A percentile compares a stretch with the other conserved stretches of the same genome.
phyloP scores from a whole-genome alignment of 2,888 invertebrate species.

The Dicyrtoma fusca region DNA sequence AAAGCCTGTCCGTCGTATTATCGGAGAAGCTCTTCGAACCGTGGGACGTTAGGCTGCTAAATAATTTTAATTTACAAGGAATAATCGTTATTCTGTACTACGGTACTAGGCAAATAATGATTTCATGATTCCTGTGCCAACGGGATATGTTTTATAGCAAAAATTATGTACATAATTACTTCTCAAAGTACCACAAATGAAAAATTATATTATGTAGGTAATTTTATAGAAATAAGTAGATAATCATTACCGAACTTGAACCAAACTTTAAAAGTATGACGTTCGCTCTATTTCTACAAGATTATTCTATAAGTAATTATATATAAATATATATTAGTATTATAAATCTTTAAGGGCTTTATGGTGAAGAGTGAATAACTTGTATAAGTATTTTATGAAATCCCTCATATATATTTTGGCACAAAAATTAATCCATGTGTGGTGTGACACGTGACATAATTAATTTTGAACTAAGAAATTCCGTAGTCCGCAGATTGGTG shows the following conservation, averaged over 20 bases:
- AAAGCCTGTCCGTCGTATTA: too few species aligned
- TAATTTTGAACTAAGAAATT: too few species aligned
- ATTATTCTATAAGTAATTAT: not conserved
- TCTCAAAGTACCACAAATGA: not conserved
- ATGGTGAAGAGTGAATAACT: not conserved
- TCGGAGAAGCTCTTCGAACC: too few species aligned
- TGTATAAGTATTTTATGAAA: slow-evolving; percentile 22
- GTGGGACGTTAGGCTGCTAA: too few species aligned
- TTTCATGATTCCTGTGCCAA: not conserved
- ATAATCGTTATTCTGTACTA: too few species aligned
- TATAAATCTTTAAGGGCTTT: not conserved
- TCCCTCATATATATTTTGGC: slow-evolving; percentile 24
- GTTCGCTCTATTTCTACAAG: not conserved
- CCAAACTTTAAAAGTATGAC: too few species aligned
- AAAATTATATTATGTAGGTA: not conserved
- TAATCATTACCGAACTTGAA: too few species aligned
- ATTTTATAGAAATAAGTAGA: too few species aligned
- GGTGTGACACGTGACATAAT: not conserved
- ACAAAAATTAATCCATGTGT: not conserved
- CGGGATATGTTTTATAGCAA: too few species aligned
- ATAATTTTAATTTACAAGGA: too few species aligned
- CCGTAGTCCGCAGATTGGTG: too few species aligned
- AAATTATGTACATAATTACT: slow-evolving; percentile 3
- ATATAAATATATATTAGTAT: not conserved
- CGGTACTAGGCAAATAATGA: slow-evolving; percentile 48